These are phyloP conservation scores for Plemyria rubiginata DNA, from an alignment of 2,888 invertebrate genomes.

Conservation along the genomic window DNA sequence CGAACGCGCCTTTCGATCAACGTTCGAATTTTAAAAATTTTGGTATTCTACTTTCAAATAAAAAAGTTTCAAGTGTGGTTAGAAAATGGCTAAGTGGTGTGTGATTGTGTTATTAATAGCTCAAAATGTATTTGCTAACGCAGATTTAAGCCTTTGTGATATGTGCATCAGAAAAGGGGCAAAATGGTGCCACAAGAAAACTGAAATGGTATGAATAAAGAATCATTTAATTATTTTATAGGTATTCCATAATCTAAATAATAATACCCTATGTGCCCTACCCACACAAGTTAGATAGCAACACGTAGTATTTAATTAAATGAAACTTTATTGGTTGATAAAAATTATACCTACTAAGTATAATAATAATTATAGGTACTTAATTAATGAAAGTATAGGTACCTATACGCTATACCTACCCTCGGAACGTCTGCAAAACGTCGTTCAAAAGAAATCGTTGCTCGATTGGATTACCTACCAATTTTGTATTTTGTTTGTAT, in stretches of 20 bases:
- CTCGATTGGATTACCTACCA: too few relatives aligned
- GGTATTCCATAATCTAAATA: neutral
- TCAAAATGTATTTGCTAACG: slow-evolving; percentile 58
- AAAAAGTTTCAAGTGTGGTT: slow-evolving; percentile 13
- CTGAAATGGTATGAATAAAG: slow-evolving; percentile 12
- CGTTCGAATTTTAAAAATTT: slow-evolving; percentile 13
- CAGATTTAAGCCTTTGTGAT: slow-evolving; percentile 56
- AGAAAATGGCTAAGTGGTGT: slow-evolving; percentile 65
- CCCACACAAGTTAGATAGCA: too few relatives aligned
- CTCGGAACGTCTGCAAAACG: too few relatives aligned
- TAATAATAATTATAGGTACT: too few relatives aligned
- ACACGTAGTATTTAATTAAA: too few relatives aligned
- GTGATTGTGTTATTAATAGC: slow-evolving; percentile 62
- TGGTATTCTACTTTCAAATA: slow-evolving; percentile 13
- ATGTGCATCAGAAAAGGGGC: slow-evolving; percentile 69
- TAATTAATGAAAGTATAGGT: too few relatives aligned
- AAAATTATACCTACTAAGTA: too few relatives aligned
- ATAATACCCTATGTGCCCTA: neutral
- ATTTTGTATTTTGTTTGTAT: too few relatives aligned
- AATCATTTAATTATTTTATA: neutral
- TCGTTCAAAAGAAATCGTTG: too few relatives aligned
- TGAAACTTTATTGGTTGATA: too few relatives aligned
- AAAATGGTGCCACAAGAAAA: slow-evolving; percentile 64
- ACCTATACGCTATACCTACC: too few relatives aligned
- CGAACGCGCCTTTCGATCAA: slow-evolving; percentile 44